Evolutionary conservation across 1,140 invertebrate species (phyloP), one percentile per base, ranked within the genome.

Genomic region (Gryon sp.): DNA sequence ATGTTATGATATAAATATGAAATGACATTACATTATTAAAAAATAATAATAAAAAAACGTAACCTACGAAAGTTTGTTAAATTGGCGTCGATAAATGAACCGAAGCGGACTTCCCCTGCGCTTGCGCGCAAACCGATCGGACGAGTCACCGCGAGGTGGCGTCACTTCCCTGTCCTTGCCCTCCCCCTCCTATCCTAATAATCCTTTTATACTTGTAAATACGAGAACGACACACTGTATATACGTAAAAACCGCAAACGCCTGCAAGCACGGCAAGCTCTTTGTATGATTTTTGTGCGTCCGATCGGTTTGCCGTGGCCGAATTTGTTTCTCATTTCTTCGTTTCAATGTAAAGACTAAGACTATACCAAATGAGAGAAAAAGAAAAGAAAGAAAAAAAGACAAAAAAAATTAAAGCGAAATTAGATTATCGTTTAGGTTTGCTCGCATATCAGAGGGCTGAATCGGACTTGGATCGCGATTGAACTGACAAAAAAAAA

Each of bases 321-420:
- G 32, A n/a, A 1, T 34, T 9, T 12, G n/a, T 24, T 24, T 7
- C 11, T 1, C 32, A 12, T 34, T 11, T 11, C 9, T 2, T 34
- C 14, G 2, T 9, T 34, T 34, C 14, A 34, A 12, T 12, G 11
- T 34, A 12, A 66, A 66, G 62, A 68, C 52, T 68, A 68, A 87
- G 78, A 86, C 79, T n/a, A 88, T 87, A 88, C 87, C 87, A 69
- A 69, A 69, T 68, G 63, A 59, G 15, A 41, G 45, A 12, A 34
- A 28, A 41, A 34, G 22, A 3, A 24, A n/a, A 24, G 22, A 3
- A 7, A 24, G 22, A 24, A 15, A 8, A 24, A n/a, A 26, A 32
- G 48, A 38, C 48, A 52, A 40, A n/a, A n/a, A n/a, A n/a, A n/a
- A n/a, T n/a, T n/a, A n/a, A n/a, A n/a, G n/a, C n/a, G n/a, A n/a